A percentile compares a stretch with the other conserved stretches of the same genome.
phyloP scores from a whole-genome alignment of 2,888 invertebrate species.

The Bhutanitis thaidina region DNA sequence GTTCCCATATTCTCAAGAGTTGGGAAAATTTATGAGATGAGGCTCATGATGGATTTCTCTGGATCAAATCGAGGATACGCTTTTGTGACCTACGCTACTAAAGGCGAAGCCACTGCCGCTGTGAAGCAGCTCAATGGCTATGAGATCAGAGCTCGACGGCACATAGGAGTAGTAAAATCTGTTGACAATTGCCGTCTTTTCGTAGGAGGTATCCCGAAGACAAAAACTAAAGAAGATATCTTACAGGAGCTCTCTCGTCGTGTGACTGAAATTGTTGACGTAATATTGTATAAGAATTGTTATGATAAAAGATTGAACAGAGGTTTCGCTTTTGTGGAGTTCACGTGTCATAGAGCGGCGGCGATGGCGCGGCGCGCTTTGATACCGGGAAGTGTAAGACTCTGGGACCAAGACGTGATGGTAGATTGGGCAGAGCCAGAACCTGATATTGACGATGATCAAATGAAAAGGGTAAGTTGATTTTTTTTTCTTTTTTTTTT shows the following conservation, averaged over 20 bases:
- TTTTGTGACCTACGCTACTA: conserved; percentile 84
- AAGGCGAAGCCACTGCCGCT: conserved; percentile 82
- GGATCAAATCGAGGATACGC: conserved; percentile 90
- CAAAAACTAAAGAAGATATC: conserved; percentile 83
- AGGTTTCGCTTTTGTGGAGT: conserved; percentile 92
- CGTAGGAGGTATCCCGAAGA: conserved; percentile 86
- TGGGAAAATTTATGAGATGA: conserved; percentile 86
- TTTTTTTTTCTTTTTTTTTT: conserved; percentile 1
- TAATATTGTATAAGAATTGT: conserved; percentile 83
- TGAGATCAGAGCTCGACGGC: conserved; percentile 82
- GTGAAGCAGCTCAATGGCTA: conserved; percentile 83
- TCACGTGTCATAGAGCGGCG: conserved; percentile 86
- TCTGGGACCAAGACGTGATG: conserved; percentile 84
- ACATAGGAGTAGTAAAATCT: conserved; percentile 87
- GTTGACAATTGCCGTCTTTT: conserved; percentile 91
- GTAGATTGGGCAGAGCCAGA: conserved; percentile 95
- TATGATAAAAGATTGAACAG: conserved; percentile 82
- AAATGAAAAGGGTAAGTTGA: conserved; percentile 82
- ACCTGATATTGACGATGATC: conserved; percentile 84
- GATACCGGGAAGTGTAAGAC: conserved; percentile 79
- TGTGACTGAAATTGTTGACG: conserved; percentile 84
- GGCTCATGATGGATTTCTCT: conserved; percentile 91
- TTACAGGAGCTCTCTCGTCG: conserved; percentile 77
- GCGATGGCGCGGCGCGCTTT: conserved; percentile 85
- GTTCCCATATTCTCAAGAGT: conserved; percentile 84